phyloP scores from a whole-genome alignment of 2,113 vertebrate species.

The Copsychus sechellarum region DNA sequence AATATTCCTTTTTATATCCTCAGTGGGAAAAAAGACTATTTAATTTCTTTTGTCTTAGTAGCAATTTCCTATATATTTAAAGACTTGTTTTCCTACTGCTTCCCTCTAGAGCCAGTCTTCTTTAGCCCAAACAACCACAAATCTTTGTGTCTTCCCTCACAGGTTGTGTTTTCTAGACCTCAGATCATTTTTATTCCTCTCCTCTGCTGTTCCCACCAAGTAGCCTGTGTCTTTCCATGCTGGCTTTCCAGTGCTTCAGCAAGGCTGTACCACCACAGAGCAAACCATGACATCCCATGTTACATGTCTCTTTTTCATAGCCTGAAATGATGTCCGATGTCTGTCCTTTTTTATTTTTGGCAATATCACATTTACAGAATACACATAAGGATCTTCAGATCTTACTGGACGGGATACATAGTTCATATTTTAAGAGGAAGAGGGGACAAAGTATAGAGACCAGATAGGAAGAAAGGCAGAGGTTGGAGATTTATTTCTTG shows the following conservation, averaged over 20 bases:
- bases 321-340: neutral
- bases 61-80: neutral
- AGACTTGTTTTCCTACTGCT: neutral
- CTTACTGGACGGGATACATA: neutral
- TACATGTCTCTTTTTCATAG: neutral
- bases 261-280: neutral
- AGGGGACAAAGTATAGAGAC: neutral
- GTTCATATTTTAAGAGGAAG: neutral
- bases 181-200: neutral
- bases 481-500: neutral
- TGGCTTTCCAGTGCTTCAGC: neutral
- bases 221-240: fast-evolving
- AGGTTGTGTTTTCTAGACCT: neutral
- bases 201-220: neutral
- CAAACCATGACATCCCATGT: neutral
- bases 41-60: neutral
- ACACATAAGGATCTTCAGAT: neutral
- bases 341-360: neutral
- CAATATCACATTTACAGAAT: neutral
- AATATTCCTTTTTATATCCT: neutral
- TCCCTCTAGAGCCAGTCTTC: neutral
- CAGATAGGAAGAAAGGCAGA: neutral
- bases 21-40: neutral
- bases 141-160: neutral
- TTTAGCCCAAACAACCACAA: neutral